These are phyloP conservation scores for Podiceps cristatus DNA, from an alignment of 2,113 vertebrate species.

Conservation along the genomic window DNA sequence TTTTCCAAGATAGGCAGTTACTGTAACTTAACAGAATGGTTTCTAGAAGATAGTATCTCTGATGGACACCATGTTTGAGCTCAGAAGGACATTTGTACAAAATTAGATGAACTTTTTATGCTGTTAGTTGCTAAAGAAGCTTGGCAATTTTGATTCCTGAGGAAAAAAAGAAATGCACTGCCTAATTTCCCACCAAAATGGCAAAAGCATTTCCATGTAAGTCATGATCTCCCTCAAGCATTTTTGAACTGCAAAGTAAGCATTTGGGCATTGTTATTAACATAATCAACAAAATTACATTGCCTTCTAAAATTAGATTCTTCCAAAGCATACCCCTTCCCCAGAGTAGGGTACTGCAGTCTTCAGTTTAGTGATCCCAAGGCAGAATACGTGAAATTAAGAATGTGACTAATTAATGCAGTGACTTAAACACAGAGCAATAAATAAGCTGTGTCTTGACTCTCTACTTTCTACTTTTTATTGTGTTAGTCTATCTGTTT, in stretches of 20 bases:
- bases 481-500: not conserved
- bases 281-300: not conserved
- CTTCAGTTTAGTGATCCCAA: not conserved
- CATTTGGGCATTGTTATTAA: not conserved
- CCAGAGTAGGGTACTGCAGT: not conserved
- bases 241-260: slow-evolving; percentile 1
- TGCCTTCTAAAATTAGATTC: not conserved
- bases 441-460: not conserved
- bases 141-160: not conserved
- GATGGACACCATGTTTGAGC: not conserved
- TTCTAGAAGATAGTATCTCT: not conserved
- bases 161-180: not conserved
- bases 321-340: not conserved
- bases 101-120: not conserved
- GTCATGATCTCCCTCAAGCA: not conserved
- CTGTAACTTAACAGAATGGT: not conserved
- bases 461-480: not conserved
- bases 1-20: not conserved
- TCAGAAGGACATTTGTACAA: not conserved
- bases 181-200: not conserved
- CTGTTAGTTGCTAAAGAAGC: not conserved
- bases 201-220: not conserved
- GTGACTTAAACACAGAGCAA: not conserved
- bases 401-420: slow-evolving; percentile 1
- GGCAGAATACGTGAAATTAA: slow-evolving; percentile 3